A percentile compares a stretch with the other conserved stretches of the same genome.
These are phyloP conservation scores for Branchellion lobata DNA, from an alignment of 2,888 invertebrate species.

Conservation along the genomic window DNA sequence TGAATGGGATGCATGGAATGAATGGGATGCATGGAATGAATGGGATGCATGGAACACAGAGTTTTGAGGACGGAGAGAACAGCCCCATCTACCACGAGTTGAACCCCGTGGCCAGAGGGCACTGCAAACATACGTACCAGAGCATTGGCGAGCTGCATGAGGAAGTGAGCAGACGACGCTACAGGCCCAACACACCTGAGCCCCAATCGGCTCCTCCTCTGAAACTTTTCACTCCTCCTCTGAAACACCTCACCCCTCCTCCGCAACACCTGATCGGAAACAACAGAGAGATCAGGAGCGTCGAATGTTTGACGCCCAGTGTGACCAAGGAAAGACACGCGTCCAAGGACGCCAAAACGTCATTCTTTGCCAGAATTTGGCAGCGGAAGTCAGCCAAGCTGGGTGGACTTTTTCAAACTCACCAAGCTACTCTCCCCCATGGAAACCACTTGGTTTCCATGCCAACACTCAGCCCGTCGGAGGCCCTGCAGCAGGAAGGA, in stretches of 20 bases:
- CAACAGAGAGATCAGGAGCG: too few relatives aligned
- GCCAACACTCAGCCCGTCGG: conserved; percentile 11
- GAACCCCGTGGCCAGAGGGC: conserved; percentile 39
- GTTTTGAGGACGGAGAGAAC: conserved; percentile 33
- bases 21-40: too few relatives aligned
- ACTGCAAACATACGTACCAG: conserved; percentile 44
- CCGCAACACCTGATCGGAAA: too few relatives aligned
- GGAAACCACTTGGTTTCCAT: conserved; percentile 1
- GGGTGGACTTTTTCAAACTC: too few relatives aligned
- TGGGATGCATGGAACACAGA: too few relatives aligned
- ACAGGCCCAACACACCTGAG: not conserved
- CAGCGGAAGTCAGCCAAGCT: conserved; percentile 17
- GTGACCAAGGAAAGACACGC: not conserved
- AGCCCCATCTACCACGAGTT: conserved; percentile 47
- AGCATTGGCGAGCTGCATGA: conserved; percentile 45
- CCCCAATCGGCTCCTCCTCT: conserved; percentile 36
- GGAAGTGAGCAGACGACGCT: conserved; percentile 27
- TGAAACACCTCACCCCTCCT: too few relatives aligned
- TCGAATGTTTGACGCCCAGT: too few relatives aligned
- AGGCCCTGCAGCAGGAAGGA: too few relatives aligned
- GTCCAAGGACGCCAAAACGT: not conserved
- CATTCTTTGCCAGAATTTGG: conserved; percentile 38
- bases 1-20: too few relatives aligned
- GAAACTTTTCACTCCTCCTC: too few relatives aligned
- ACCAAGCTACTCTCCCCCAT: too few relatives aligned